These are phyloP conservation scores for Drosophila leonis DNA, from an alignment of 2,888 invertebrate genomes.

Conservation along the genomic window DNA sequence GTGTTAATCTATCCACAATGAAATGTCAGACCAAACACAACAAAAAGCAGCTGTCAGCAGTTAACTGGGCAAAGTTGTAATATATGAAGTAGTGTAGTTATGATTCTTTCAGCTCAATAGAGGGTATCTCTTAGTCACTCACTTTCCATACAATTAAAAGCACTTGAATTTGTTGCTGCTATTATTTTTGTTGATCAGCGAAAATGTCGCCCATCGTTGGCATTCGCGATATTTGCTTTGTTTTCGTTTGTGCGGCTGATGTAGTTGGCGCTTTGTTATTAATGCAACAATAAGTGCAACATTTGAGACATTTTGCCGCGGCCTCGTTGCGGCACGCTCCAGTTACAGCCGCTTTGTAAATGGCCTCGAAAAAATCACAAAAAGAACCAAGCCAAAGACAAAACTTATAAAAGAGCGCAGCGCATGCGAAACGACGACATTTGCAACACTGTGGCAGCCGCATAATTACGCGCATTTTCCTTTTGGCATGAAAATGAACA, in stretches of 20 bases:
- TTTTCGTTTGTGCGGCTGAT: constrained; percentile 29
- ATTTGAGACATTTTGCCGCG: constrained; percentile 43
- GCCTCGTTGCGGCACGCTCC: constrained; percentile 64
- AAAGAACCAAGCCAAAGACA: not conserved
- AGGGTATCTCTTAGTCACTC: not conserved
- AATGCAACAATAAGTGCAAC: constrained; percentile 60
- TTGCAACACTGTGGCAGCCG: constrained; percentile 49
- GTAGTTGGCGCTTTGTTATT: constrained; percentile 33
- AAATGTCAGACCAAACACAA: too few relatives aligned
- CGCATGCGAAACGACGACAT: constrained; percentile 50
- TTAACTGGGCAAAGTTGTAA: too few relatives aligned
- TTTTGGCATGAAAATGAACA: constrained; percentile 79
- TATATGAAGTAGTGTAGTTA: too few relatives aligned
- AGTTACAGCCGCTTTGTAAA: constrained; percentile 61
- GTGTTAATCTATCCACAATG: too few relatives aligned
- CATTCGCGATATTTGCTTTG: constrained; percentile 12
- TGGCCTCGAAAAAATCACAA: constrained; percentile 60
- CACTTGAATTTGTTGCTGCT: not conserved
- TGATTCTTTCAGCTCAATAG: not conserved
- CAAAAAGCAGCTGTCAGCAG: too few relatives aligned
- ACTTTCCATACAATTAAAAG: not conserved
- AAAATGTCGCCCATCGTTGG: constrained; percentile 34
- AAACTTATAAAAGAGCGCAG: constrained; percentile 17
- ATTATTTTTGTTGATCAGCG: constrained; percentile 30
- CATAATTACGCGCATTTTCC: constrained; percentile 79